Evolutionary conservation across 2,888 invertebrate species (phyloP).

Genomic region (Leptinotarsa peninsularis): DNA sequence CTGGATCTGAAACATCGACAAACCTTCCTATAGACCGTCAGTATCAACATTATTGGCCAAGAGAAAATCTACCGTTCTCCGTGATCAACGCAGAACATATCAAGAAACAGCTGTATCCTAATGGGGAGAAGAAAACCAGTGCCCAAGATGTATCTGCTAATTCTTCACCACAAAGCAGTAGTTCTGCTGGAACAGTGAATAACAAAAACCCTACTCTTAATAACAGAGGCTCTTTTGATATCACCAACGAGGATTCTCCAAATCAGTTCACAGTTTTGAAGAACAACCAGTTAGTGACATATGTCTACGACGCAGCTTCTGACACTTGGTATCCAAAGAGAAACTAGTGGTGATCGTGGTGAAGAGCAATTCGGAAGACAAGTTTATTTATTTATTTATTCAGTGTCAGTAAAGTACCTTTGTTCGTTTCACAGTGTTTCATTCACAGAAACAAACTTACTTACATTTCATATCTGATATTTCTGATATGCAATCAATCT

Average conservation of each 20-base stretch:
- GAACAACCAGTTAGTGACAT: constrained; percentile 10
- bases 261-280: constrained; percentile 4
- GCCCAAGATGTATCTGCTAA: background rate
- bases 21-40: background rate
- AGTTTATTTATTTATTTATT: constrained; percentile 1
- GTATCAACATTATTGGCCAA: background rate
- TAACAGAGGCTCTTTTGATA: constrained; percentile 7
- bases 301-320: constrained; percentile 18
- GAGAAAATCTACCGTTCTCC: constrained; percentile 6
- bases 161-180: background rate
- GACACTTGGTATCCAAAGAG: constrained; percentile 26
- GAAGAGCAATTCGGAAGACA: background rate
- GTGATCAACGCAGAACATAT: constrained; percentile 4
- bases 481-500: too few relatives aligned
- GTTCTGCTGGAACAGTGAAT: background rate
- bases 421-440: too few relatives aligned
- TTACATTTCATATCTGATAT: too few relatives aligned
- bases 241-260: background rate
- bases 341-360: background rate
- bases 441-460: too few relatives aligned
- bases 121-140: background rate
- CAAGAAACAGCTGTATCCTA: background rate
- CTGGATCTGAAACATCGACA: background rate
- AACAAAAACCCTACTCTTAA: background rate
- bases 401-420: background rate